A percentile compares a stretch with the other conserved stretches of the same genome.
Evolutionary conservation across 1,140 invertebrate species (phyloP).

Genomic region (Episyrphus balteatus): DNA sequence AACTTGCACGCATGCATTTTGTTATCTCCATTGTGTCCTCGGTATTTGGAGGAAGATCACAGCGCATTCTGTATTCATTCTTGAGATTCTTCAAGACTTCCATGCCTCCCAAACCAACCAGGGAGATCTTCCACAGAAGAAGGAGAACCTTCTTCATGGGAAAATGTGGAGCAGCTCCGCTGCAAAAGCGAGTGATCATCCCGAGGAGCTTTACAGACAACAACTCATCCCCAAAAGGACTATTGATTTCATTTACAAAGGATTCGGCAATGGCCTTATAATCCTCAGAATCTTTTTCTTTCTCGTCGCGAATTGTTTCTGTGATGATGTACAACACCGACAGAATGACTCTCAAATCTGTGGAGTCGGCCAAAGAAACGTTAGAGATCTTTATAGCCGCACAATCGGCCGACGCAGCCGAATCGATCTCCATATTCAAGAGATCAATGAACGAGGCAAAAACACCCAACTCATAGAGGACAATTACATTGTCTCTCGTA

Average conservation of each 20-base stretch:
- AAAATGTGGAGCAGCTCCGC: constrained; percentile 86
- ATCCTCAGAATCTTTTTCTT: constrained; percentile 49
- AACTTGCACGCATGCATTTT: constrained; percentile 84
- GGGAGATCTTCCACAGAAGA: constrained; percentile 89
- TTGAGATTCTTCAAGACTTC: constrained; percentile 67
- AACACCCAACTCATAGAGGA: constrained; percentile 78
- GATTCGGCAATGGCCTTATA: constrained; percentile 58
- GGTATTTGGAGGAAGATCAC: constrained; percentile 59
- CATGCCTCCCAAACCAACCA: constrained; percentile 83
- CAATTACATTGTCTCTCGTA: constrained; percentile 72
- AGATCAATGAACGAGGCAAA: constrained; percentile 85
- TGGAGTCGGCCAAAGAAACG: constrained; percentile 82
- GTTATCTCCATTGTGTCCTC: constrained; percentile 93
- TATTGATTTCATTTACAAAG: constrained; percentile 73
- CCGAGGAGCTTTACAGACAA: constrained; percentile 78
- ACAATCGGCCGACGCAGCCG: constrained; percentile 53
- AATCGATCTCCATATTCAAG: constrained; percentile 90
- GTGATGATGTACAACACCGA: constrained; percentile 90
- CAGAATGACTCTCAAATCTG: constrained; percentile 81
- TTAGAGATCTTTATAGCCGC: constrained; percentile 72
- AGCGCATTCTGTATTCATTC: constrained; percentile 56
- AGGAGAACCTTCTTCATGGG: constrained; percentile 96
- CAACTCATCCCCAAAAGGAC: constrained; percentile 63
- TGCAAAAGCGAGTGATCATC: constrained; percentile 92
- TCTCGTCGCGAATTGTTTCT: constrained; percentile 72